Conservation (phyloP, 2,113 vertebrate genomes). For the Pitta sordida region DNA sequence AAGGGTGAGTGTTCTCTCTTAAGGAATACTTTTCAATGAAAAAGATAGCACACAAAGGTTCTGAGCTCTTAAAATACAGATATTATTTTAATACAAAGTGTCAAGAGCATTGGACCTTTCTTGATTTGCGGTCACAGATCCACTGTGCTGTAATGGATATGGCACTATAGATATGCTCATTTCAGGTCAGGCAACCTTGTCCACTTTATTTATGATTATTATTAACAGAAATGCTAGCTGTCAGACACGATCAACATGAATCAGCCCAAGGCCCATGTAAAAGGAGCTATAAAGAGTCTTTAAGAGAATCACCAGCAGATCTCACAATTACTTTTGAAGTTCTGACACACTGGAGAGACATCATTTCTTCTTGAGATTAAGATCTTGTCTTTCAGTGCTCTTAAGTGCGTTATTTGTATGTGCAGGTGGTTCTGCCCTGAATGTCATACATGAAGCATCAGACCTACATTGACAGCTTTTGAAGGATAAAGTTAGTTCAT, state of each 20-base stretch:
- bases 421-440: constrained; percentile 17
- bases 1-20: not conserved
- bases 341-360: constrained; percentile 31
- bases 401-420: constrained; percentile 42
- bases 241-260: constrained; percentile 69
- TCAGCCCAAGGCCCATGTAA: constrained; percentile 64
- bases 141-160: constrained; percentile 57
- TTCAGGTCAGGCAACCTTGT: constrained; percentile 75
- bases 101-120: constrained; percentile 27
- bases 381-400: constrained; percentile 49
- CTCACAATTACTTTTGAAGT: constrained; percentile 26
- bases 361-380: constrained; percentile 35
- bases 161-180: constrained; percentile 54
- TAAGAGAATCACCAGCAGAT: constrained; percentile 55
- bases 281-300: constrained; percentile 61
- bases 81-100: constrained; percentile 40
- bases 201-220: constrained; percentile 75
- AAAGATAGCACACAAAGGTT: not conserved
- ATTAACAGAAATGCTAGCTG: constrained; percentile 73
- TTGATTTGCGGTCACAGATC: constrained; percentile 24
- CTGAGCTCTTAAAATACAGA: not conserved
- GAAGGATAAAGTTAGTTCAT: constrained; percentile 25
- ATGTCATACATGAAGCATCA: constrained; percentile 15
- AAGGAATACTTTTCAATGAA: not conserved
- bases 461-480: not conserved